Evolutionary conservation across 1,140 invertebrate genomes (phyloP), one percentile per base, ranked within the genome.

Genomic region (Helicoverpa zea): DNA sequence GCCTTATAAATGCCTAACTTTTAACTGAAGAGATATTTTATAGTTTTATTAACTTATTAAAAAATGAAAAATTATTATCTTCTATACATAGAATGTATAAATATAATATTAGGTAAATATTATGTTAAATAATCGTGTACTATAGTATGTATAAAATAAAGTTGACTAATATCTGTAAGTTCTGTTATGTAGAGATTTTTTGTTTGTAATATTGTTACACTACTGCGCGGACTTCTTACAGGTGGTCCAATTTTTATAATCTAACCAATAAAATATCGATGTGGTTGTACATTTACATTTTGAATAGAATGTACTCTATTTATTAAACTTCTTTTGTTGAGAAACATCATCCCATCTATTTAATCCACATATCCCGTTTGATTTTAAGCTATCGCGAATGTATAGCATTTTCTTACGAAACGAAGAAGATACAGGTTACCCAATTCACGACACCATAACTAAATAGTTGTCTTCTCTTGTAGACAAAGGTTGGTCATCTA

Each of bases 1-100:
- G 93, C 93, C 93, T 94, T 94, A 94, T 89, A 88, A 92, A 91
- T 93, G 93, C 93, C 92, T 94, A 92, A 92, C 88, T 88, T 92
- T 91, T 93, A 90, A 94, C 89, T 93, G 92, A 93, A 93, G 91
- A 94, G 87, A 93, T 94, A 93, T 94, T 94, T 93, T 94, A 94
- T 94, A 94, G 92, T 94, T 94, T 94, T 94, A 95, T 95, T 95
- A 95, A 95, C 94, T 95, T 95, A 94, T 95, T 95, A 94, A 92
- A 35, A 92, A 92, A 89, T 89, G 86, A 90, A 92, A 87, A 93
- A 92, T 91, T 75, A 93, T 93, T 92, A 93, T 93, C 90, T 93
- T 91, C 87, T 93, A 94, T 93, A 93, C 90, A 94, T 93, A 94
- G 91, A 93, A 92, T 94, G 92, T 94, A 93, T 92, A 94, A 92